Base-by-base conservation (phyloP, 2,888 invertebrate genomes). In the Petrophora chlorosata region DNA sequence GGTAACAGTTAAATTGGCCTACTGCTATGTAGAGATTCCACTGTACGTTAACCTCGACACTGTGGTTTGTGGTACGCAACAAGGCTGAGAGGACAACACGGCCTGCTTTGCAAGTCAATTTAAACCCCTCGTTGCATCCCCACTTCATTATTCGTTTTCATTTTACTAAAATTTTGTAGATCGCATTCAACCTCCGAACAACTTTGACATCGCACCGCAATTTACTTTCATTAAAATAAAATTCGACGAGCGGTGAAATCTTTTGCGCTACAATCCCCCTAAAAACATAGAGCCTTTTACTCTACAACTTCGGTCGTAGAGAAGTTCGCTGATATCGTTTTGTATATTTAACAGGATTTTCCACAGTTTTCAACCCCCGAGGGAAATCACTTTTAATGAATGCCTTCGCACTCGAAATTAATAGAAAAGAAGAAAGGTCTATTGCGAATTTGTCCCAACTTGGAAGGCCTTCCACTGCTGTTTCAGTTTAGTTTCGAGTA, bases 51-150 rank as follows among this genome's bases (percentile, higher is more conserved):
- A n/a, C n/a, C n/a, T n/a, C n/a, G 19, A 7, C 19, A 13, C 19
- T 19, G 13, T 10, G 46, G 47, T 48, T n/a, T n/a, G 17, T 41
- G 32, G 33, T 29, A 28, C 41, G 42, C 30, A 44, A 52, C 52
- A 53, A 54, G 58, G 51, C 52, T 38, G 38, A 51, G 45, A 50
- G 52, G 39, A 45, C 40, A 50, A 45, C 50, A 22, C 29, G 54
- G 56, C 35, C 73, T 73, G 68, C 46, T 79, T 79, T 79, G 76
- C 76, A 78, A 81, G 75, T 79, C 80, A 78, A 77, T 77, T 59
- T 63, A 52, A 58, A 52, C 58, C n/a, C 53, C 47, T 59, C 67
- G 64, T 63, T 70, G 67, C 67, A 70, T 63, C 59, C 54, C 47
- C 44, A 12, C 50, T 55, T 44, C 52, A 58, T 63, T 56, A 55